Evolutionary conservation across 2,113 vertebrate species (phyloP), one percentile per base, ranked within the genome.

Genomic region (Loxodonta africana): DNA sequence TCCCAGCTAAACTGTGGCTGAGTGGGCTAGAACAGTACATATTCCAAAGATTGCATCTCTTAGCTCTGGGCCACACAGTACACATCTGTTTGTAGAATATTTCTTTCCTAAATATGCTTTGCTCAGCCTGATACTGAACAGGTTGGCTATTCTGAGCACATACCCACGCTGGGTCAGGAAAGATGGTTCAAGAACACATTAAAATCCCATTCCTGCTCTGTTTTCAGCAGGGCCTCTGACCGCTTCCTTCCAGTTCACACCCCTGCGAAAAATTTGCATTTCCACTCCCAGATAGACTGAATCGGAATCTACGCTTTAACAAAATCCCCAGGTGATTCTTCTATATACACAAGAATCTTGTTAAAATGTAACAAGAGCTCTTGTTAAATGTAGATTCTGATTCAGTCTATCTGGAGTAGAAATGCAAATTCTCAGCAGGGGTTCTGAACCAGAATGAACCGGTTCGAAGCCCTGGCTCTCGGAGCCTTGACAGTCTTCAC

Each of bases 21-120:
- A 25, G 6, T 11, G 51, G 82, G 48, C 69, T 57, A n/a, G 63
- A 33, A 48, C 41, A 83, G 71, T 20, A 14, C 51, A n/a, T 25
- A 41, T 81, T 30, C 46, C 81, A 92, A 88, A 69, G 67, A 92
- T 3, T 51, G 20, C 63, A 53, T n/a, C 41, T 76, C 88, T 89
- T 53, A 33, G 76, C 71, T 74, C 5, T 23, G 57, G 80, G 77
- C 44, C 15, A 18, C 28, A n/a, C 33, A 65, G n/a, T 1, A 60
- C 73, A 9, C 6, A 37, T 85, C 53, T 83, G 60, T 82, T 25
- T 53, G 20, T 33, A 89, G 67, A 46, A 80, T 76, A 28, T 25
- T 83, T 93, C 74, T 69, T 96, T 96, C 82, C 83, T 83, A 53
- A 93, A 17, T 30, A 73, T 62, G 63, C 76, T 92, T 90, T 90